These are phyloP conservation scores for Echiichthys vipera DNA, from an alignment of 2,797 vertebrate species.

Conservation along the genomic window DNA sequence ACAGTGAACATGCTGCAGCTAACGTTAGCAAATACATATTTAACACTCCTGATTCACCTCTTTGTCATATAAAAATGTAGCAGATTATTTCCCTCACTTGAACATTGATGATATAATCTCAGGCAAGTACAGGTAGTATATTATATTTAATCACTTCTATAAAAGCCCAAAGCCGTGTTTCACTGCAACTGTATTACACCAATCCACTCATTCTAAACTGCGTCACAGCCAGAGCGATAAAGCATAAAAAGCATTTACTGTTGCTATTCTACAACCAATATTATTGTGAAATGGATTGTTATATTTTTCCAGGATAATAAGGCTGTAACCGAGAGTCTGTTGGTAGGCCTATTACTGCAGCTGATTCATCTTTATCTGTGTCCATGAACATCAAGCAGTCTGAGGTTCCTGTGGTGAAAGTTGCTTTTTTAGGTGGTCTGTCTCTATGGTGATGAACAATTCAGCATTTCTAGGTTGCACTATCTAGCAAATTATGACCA, in stretches of 20 bases:
- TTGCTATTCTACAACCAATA: conserved; percentile 8
- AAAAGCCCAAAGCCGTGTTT: conserved; percentile 25
- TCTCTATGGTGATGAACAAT: conserved; percentile 57
- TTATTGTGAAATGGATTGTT: neutral
- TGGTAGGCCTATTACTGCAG: neutral
- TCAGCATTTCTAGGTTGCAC: conserved; percentile 18
- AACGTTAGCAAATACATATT: too few relatives aligned
- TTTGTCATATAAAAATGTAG: neutral
- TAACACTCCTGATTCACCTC: too few relatives aligned
- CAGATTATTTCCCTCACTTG: conserved; percentile 7
- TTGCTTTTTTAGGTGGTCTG: conserved; percentile 32
- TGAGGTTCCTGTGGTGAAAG: conserved; percentile 38
- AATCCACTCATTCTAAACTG: neutral
- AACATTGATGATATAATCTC: conserved; percentile 2
- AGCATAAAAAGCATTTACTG: neutral
- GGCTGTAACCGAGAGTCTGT: neutral
- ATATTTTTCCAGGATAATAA: neutral
- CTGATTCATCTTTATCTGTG: conserved; percentile 36
- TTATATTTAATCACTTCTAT: conserved; percentile 20
- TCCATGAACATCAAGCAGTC: conserved; percentile 40
- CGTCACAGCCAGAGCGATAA: neutral
- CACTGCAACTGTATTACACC: conserved; percentile 20
- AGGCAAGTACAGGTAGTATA: conserved; percentile 1
- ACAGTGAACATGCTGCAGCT: too few relatives aligned
- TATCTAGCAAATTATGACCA: conserved; percentile 2